Percentiles rank a stretch among this genome's conserved stretches.
Conservation (phyloP, 1,140 invertebrate species). For the Drosophila grimshawi region DNA sequence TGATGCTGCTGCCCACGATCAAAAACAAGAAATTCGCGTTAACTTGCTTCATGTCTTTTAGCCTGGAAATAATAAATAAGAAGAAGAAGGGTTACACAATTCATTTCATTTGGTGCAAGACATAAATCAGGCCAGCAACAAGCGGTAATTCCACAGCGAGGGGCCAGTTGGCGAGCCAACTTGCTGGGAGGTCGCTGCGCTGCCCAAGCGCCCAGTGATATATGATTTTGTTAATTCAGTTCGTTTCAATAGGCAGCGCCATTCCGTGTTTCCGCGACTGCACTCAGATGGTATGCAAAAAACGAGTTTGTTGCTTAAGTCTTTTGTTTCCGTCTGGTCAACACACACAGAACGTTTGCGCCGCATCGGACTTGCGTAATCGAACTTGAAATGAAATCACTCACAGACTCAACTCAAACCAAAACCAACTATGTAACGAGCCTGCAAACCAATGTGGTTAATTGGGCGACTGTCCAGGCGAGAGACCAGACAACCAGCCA, state of each 20-base stretch:
- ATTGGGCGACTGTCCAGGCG: slow-evolving; percentile 51
- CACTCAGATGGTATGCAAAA: slow-evolving; percentile 19
- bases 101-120: slow-evolving; percentile 82
- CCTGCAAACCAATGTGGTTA: slow-evolving; percentile 68
- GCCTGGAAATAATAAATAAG: slow-evolving; percentile 44
- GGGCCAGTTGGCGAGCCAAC: slow-evolving; percentile 32
- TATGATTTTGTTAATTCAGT: slow-evolving; percentile 80
- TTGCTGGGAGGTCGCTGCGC: slow-evolving; percentile 66
- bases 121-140: slow-evolving; percentile 80
- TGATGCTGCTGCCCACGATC: slow-evolving; percentile 69
- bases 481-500: slow-evolving; percentile 12
- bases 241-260: slow-evolving; percentile 59
- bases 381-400: slow-evolving; percentile 68
- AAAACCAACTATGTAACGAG: slow-evolving; percentile 26
- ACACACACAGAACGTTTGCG: slow-evolving; percentile 56
- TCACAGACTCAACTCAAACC: slow-evolving; percentile 25
- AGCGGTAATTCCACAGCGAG: slow-evolving; percentile 47
- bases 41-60: slow-evolving; percentile 45
- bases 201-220: slow-evolving; percentile 63
- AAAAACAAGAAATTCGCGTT: slow-evolving; percentile 78
- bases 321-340: slow-evolving; percentile 52
- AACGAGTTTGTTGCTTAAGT: slow-evolving; percentile 73
- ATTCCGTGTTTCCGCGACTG: slow-evolving; percentile 2
- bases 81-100: slow-evolving; percentile 72
- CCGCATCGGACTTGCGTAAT: slow-evolving; percentile 54